These are phyloP conservation scores for Acronicta aceris DNA, from an alignment of 2,888 invertebrate genomes.

Conservation along the genomic window DNA sequence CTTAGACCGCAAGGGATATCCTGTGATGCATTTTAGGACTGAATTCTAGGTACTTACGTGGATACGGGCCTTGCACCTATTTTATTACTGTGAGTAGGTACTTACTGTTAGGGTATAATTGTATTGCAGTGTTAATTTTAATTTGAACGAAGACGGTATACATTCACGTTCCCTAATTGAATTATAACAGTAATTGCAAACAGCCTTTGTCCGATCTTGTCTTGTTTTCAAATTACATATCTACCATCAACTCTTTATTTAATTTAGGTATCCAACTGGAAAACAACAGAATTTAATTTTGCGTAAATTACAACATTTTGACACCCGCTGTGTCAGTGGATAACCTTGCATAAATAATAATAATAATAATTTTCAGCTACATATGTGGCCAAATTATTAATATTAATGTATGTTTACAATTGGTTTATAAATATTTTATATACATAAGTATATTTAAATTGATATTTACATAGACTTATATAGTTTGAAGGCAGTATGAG, in stretches of 20 bases:
- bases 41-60: background rate
- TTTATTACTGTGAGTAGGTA: background rate
- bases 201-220: slow-evolving; percentile 23
- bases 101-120: background rate
- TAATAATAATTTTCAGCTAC: slow-evolving; percentile 51
- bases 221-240: slow-evolving; percentile 41
- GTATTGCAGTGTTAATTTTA: slow-evolving; percentile 6
- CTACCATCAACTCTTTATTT: slow-evolving; percentile 48
- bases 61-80: background rate
- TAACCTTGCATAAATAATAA: slow-evolving; percentile 52
- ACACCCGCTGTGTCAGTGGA: slow-evolving; percentile 52
- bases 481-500: too few species aligned
- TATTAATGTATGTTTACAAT: slow-evolving; percentile 31
- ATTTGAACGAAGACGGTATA: slow-evolving; percentile 10
- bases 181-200: slow-evolving; percentile 31
- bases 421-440: slow-evolving; percentile 7
- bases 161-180: slow-evolving; percentile 23
- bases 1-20: background rate
- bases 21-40: background rate
- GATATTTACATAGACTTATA: slow-evolving; percentile 11
- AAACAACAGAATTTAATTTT: slow-evolving; percentile 37
- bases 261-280: slow-evolving; percentile 33
- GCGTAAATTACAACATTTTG: slow-evolving; percentile 39
- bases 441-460: slow-evolving; percentile 6
- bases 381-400: slow-evolving; percentile 36